phyloP scores from a whole-genome alignment of 2,113 vertebrate genomes.

The Brachyhypopomus gauderio region DNA sequence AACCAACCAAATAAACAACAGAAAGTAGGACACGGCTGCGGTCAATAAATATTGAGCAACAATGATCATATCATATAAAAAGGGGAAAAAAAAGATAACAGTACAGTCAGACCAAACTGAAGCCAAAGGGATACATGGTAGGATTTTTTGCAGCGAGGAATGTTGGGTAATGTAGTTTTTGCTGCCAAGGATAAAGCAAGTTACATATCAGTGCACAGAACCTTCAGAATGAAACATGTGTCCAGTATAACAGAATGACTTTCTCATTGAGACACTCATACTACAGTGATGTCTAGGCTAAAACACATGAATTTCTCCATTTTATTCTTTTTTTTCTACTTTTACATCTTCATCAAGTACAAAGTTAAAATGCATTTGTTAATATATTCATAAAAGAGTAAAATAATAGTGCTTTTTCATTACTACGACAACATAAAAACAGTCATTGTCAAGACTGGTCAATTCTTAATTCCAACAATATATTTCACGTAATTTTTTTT shows the following conservation, averaged over 20 bases:
- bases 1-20: slow-evolving; percentile 19
- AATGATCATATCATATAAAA: slow-evolving; percentile 63
- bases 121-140: slow-evolving; percentile 63
- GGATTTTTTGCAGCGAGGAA: slow-evolving; percentile 71
- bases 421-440: slow-evolving; percentile 98
- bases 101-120: slow-evolving; percentile 59
- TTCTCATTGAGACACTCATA: slow-evolving; percentile 85
- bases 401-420: slow-evolving; percentile 98
- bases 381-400: slow-evolving; percentile 99
- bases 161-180: slow-evolving; percentile 71
- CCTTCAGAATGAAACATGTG: slow-evolving; percentile 69
- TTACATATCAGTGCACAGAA: slow-evolving; percentile 77
- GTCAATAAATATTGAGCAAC: slow-evolving; percentile 84
- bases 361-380: slow-evolving; percentile 99
- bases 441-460: slow-evolving; percentile 98
- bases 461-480: slow-evolving; percentile 86
- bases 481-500: slow-evolving; percentile 72
- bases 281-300: slow-evolving; percentile 88
- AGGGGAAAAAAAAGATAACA: slow-evolving; percentile 34
- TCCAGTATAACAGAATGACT: slow-evolving; percentile 83
- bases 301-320: slow-evolving; percentile 93
- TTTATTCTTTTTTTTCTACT: slow-evolving; percentile 82
- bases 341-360: slow-evolving; percentile 90
- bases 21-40: slow-evolving; percentile 48
- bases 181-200: slow-evolving; percentile 72